phyloP scores from a whole-genome alignment of 2,888 invertebrate species.

The Aethes cnicana region DNA sequence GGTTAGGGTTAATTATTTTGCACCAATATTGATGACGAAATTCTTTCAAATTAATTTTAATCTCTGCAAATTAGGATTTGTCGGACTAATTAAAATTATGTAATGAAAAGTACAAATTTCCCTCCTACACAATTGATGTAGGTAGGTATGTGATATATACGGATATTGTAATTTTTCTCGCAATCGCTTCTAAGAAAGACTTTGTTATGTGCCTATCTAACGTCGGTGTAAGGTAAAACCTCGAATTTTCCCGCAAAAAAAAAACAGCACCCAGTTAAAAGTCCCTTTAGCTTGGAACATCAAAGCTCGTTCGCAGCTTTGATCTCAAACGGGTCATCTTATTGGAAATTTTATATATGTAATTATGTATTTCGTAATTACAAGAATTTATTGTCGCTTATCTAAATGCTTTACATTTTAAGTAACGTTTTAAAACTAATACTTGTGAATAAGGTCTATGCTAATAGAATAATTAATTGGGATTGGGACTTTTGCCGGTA shows the following conservation, averaged over 20 bases:
- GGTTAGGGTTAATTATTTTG: too few relatives aligned
- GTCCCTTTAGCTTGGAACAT: slow-evolving; percentile 70
- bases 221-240: slow-evolving; percentile 44
- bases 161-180: too few relatives aligned
- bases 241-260: slow-evolving; percentile 55
- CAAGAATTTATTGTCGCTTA: slow-evolving; percentile 16
- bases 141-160: too few relatives aligned
- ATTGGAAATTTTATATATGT: slow-evolving; percentile 58
- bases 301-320: slow-evolving; percentile 71
- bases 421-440: not conserved
- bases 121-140: too few relatives aligned
- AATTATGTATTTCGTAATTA: slow-evolving; percentile 39
- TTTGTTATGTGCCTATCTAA: too few relatives aligned
- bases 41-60: too few relatives aligned
- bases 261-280: slow-evolving; percentile 62
- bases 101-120: too few relatives aligned
- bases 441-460: not conserved
- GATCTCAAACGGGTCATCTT: slow-evolving; percentile 71
- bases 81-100: too few relatives aligned
- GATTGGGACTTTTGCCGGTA: too few relatives aligned
- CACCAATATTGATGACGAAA: too few relatives aligned
- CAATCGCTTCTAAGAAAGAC: too few relatives aligned
- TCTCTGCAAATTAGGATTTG: too few relatives aligned
- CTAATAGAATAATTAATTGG: not conserved
- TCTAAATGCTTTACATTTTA: not conserved